Evolutionary conservation across 2,113 vertebrate genomes (phyloP).

Genomic region (Mus spicilegus): DNA sequence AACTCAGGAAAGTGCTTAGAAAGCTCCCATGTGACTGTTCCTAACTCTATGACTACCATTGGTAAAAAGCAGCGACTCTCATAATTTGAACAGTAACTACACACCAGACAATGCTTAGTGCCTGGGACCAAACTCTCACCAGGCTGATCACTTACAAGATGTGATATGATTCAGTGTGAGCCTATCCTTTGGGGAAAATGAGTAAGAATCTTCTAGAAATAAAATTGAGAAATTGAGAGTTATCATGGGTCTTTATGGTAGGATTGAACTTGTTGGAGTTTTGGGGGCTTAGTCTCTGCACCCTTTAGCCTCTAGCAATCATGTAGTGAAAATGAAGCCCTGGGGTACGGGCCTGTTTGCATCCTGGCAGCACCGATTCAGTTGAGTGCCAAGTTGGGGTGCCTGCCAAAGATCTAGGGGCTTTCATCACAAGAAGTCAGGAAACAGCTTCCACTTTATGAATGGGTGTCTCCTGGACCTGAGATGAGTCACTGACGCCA

Average conservation of each 20-base stretch:
- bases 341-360: not conserved
- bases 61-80: not conserved
- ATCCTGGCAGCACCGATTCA: not conserved
- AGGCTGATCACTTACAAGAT: not conserved
- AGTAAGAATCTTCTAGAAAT: not conserved
- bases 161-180: not conserved
- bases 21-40: not conserved
- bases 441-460: conserved; percentile 47
- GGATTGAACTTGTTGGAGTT: not conserved
- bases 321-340: not conserved
- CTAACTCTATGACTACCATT: not conserved
- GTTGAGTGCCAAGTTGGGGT: not conserved
- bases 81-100: not conserved
- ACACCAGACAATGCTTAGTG: not conserved
- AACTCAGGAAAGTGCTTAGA: not conserved
- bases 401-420: not conserved
- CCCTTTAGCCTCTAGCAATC: not conserved
- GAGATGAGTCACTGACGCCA: not conserved
- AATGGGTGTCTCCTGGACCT: conserved; percentile 38
- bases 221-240: not conserved
- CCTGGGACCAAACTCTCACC: not conserved
- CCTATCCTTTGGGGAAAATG: not conserved
- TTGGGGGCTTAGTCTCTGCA: not conserved
- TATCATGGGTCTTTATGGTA: fast-evolving
- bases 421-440: not conserved